phyloP scores from a whole-genome alignment of 2,797 vertebrate genomes.

The Siniperca undulata region DNA sequence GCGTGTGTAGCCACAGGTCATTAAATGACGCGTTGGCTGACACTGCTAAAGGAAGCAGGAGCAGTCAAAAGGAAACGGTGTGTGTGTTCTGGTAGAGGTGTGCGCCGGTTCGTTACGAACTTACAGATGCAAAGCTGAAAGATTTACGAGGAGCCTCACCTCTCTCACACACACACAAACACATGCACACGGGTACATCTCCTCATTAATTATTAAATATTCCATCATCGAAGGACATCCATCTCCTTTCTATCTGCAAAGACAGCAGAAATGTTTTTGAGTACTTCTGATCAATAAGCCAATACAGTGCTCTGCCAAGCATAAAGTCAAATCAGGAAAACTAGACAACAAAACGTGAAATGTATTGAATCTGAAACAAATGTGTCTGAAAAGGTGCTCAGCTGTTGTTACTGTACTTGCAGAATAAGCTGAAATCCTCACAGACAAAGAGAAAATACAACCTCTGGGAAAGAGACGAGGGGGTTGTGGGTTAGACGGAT shows the following conservation, averaged over 20 bases:
- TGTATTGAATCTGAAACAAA: conserved; percentile 33
- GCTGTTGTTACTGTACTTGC: conserved; percentile 24
- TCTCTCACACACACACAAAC: conserved; percentile 6
- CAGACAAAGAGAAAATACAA: conserved; percentile 47
- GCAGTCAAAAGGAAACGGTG: conserved; percentile 62
- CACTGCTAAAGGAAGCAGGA: conserved; percentile 64
- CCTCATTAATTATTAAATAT: conserved; percentile 68
- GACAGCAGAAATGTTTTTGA: conserved; percentile 60
- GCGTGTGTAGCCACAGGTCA: conserved; percentile 45
- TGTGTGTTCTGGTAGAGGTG: conserved; percentile 49
- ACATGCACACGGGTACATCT: neutral
- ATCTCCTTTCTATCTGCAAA: conserved; percentile 52
- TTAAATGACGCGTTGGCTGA: conserved; percentile 55
- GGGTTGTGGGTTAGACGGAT: neutral
- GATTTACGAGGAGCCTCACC: conserved; percentile 56
- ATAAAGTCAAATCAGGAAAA: conserved; percentile 32
- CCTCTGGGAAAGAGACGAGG: conserved; percentile 36
- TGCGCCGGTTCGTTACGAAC: conserved; percentile 25
- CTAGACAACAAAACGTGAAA: conserved; percentile 6
- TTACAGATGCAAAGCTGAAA: conserved; percentile 57
- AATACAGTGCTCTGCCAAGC: conserved; percentile 12
- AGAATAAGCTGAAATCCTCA: conserved; percentile 42
- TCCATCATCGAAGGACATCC: conserved; percentile 46
- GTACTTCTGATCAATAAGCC: conserved; percentile 61
- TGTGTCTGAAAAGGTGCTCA: conserved; percentile 28